phyloP scores from a whole-genome alignment of 2,797 vertebrate species.

The Anomalospiza imberbis region DNA sequence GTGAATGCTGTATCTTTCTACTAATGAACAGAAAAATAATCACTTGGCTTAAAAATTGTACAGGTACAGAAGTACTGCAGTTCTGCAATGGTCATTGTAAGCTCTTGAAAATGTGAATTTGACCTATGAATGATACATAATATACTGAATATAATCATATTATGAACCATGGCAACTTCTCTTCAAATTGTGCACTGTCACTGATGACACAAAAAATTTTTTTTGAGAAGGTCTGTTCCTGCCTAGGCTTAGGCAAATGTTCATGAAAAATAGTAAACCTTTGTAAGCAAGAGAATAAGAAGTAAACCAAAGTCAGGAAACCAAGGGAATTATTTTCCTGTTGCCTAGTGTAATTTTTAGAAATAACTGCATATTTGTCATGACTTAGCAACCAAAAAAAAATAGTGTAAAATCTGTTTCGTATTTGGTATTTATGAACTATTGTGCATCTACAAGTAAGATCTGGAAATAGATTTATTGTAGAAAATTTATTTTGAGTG shows the following conservation, averaged over 20 bases:
- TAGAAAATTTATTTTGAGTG: neutral
- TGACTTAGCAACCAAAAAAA: neutral
- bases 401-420: neutral
- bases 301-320: constrained; percentile 36
- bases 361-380: constrained; percentile 3
- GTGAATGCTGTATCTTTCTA: neutral
- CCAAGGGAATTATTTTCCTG: neutral
- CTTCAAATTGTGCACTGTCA: constrained; percentile 43
- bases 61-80: neutral
- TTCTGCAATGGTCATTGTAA: neutral
- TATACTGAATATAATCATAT: neutral
- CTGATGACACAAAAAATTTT: constrained; percentile 51
- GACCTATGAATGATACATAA: neutral
- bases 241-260: constrained; percentile 42
- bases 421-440: neutral
- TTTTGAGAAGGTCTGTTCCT: constrained; percentile 55
- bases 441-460: neutral
- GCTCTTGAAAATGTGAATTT: constrained; percentile 7
- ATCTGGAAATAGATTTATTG: neutral
- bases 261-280: constrained; percentile 50
- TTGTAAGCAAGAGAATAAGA: constrained; percentile 38
- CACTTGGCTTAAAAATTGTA: neutral
- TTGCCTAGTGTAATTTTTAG: constrained; percentile 18
- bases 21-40: neutral
- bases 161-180: constrained; percentile 25